phyloP scores from a whole-genome alignment of 2,888 invertebrate species.

The Melanotus villosus region DNA sequence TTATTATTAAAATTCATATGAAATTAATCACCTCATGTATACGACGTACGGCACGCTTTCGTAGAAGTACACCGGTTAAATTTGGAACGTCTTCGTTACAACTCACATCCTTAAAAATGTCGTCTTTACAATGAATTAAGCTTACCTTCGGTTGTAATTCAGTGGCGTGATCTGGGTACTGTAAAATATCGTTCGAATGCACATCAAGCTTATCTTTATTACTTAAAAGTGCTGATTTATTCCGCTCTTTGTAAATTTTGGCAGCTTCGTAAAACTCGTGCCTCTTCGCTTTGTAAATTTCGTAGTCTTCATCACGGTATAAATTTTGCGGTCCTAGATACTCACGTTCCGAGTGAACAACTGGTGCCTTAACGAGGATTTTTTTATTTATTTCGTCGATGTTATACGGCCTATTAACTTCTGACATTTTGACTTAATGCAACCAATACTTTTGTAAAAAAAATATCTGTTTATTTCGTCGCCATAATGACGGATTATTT shows the following conservation, averaged over 20 bases:
- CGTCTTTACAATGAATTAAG: not conserved
- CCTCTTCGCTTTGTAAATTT: conserved; percentile 56
- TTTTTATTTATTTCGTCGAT: conserved; percentile 57
- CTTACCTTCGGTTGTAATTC: not conserved
- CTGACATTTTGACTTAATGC: not conserved
- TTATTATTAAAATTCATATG: too few relatives aligned
- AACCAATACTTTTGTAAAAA: not conserved
- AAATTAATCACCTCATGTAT: conserved; percentile 51
- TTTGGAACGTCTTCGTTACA: not conserved
- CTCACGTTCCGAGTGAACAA: conserved; percentile 52
- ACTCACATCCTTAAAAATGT: not conserved
- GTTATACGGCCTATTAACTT: conserved; percentile 32
- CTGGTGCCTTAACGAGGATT: conserved; percentile 52
- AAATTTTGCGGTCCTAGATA: conserved; percentile 54
- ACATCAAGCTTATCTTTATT: conserved; percentile 52
- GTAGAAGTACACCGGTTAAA: conserved; percentile 45
- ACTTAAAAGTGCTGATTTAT: conserved; percentile 54
- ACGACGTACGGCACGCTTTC: conserved; percentile 54
- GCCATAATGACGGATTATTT: too few relatives aligned
- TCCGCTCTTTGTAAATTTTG: conserved; percentile 55
- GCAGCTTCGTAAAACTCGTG: conserved; percentile 54
- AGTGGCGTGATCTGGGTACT: too few relatives aligned
- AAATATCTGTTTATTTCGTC: not conserved
- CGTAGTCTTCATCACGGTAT: conserved; percentile 59
- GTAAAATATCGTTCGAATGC: conserved; percentile 52